phyloP scores from a whole-genome alignment of 2,797 vertebrate genomes.

The Halcyon leucocephala region DNA sequence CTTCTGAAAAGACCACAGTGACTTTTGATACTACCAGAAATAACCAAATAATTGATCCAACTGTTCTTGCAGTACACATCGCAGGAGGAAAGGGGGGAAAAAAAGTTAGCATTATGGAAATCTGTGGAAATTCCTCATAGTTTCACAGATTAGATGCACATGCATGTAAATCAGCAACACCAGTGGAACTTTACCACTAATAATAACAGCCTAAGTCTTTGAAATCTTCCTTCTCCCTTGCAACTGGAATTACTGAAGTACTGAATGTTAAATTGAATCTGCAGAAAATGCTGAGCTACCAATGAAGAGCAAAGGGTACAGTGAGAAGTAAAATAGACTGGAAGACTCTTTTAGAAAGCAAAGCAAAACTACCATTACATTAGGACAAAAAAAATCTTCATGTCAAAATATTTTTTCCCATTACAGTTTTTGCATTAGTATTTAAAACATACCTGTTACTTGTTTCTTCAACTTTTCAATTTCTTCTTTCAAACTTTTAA shows the following conservation, averaged over 20 bases:
- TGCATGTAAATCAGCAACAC: neutral
- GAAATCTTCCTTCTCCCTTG: neutral
- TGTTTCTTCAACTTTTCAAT: conserved; percentile 95
- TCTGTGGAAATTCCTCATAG: neutral
- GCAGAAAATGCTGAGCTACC: neutral
- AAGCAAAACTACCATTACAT: neutral
- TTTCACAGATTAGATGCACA: neutral
- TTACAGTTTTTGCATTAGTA: neutral
- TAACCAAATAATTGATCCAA: neutral
- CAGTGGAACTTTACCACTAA: neutral
- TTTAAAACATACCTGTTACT: conserved; percentile 84
- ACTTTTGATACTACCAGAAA: neutral
- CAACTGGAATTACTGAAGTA: no score
- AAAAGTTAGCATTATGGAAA: no score
- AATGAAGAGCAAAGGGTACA: neutral
- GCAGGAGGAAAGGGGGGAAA: neutral
- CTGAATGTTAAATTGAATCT: neutral
- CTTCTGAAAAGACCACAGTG: neutral
- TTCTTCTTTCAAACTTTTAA: conserved; percentile 93
- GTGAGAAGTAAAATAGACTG: neutral
- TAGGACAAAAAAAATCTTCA: neutral
- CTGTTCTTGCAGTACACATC: neutral
- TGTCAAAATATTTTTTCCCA: neutral
- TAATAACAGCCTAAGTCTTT: no score
- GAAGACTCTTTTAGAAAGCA: neutral